These are phyloP conservation scores for Xiphophorus birchmanni DNA, from an alignment of 2,797 vertebrate species.

Conservation along the genomic window DNA sequence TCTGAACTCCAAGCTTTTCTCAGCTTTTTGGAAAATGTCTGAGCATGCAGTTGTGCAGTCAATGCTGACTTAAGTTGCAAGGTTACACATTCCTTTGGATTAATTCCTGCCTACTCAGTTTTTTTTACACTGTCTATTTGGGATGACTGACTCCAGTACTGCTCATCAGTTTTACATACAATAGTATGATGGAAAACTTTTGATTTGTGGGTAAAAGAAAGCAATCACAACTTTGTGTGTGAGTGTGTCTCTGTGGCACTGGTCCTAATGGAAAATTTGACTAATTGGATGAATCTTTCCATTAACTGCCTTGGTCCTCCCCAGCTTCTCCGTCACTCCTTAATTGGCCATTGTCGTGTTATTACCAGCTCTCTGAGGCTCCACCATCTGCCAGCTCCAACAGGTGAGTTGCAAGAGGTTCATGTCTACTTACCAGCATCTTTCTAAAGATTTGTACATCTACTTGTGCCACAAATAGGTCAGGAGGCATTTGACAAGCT, in stretches of 20 bases:
- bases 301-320: constrained; percentile 62
- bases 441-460: constrained; percentile 50
- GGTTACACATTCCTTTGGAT: constrained; percentile 22
- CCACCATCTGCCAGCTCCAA: constrained; percentile 73
- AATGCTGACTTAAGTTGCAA: constrained; percentile 31
- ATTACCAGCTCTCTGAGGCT: constrained; percentile 70
- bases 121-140: neutral
- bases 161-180: constrained; percentile 11
- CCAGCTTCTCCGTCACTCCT: constrained; percentile 60
- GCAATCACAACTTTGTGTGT: constrained; percentile 35
- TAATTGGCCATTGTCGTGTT: constrained; percentile 77
- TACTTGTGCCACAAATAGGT: constrained; percentile 18
- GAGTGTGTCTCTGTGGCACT: constrained; percentile 54
- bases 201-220: neutral
- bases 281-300: constrained; percentile 74
- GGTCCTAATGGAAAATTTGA: constrained; percentile 63
- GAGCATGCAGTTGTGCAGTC: constrained; percentile 9
- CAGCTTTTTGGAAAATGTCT: constrained; percentile 26
- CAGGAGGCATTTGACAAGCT: constrained; percentile 3
- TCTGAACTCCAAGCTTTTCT: constrained; percentile 22
- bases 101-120: neutral
- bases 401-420: constrained; percentile 61
- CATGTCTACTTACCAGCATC: constrained; percentile 53
- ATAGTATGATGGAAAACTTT: constrained; percentile 30
- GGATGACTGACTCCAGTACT: constrained; percentile 16